Evolutionary conservation across 2,113 vertebrate species (phyloP).

Genomic region (Anarrhichthys ocellatus): DNA sequence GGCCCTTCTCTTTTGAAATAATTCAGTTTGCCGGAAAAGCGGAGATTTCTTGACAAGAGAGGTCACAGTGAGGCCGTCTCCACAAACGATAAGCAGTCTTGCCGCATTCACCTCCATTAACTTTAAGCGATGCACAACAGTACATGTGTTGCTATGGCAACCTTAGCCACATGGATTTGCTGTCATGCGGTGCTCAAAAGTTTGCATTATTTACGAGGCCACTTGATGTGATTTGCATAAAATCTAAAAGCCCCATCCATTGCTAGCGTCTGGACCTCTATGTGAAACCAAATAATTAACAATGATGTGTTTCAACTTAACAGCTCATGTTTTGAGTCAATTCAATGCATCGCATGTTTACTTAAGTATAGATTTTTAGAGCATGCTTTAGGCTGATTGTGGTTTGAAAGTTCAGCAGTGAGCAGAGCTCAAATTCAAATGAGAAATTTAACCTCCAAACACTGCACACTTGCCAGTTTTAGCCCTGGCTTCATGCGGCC

Average conservation of each 20-base stretch:
- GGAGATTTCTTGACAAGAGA: background rate
- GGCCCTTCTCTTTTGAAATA: background rate
- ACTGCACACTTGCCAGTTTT: background rate
- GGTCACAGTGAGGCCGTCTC: background rate
- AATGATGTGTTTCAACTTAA: background rate
- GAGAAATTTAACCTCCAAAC: background rate
- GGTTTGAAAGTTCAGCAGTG: background rate
- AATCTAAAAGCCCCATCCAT: background rate
- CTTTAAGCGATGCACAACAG: background rate
- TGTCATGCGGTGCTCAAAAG: background rate
- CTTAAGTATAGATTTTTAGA: background rate
- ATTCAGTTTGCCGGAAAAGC: background rate
- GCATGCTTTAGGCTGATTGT: background rate
- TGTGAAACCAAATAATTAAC: background rate
- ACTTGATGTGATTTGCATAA: background rate
- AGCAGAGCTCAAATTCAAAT: no score
- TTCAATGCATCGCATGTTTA: background rate
- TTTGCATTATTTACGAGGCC: conserved; percentile 1
- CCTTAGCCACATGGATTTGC: background rate
- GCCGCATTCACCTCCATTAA: background rate
- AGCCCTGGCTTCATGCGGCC: background rate
- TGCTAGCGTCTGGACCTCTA: background rate
- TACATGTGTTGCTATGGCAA: conserved; percentile 2
- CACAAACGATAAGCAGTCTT: background rate
- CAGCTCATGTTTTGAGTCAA: background rate